phyloP scores from a whole-genome alignment of 2,888 invertebrate genomes.

The Sylvicola cinctus region DNA sequence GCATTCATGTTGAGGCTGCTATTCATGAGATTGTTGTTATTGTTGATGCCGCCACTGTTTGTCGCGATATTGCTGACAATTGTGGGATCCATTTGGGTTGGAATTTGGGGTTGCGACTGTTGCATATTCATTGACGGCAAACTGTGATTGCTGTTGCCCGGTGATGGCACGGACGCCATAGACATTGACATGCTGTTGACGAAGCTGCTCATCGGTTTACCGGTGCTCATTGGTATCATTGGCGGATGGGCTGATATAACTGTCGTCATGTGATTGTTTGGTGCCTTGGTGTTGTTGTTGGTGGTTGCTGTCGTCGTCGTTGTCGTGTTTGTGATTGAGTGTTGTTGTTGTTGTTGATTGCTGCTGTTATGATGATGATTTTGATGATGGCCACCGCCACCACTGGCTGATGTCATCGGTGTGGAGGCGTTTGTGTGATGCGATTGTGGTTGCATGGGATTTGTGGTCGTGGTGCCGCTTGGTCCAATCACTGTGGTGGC shows the following conservation, averaged over 20 bases:
- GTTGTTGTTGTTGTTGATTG: conserved; percentile 11
- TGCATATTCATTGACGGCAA: background rate
- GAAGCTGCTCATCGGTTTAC: conserved; percentile 10
- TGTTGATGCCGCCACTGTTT: background rate
- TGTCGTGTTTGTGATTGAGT: conserved; percentile 15
- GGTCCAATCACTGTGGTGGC: too few relatives aligned
- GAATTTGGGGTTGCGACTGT: background rate
- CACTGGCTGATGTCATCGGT: too few relatives aligned
- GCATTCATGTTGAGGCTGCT: too few relatives aligned
- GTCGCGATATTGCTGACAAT: background rate
- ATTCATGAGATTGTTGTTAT: too few relatives aligned
- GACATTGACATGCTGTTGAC: conserved; percentile 5
- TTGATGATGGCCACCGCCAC: conserved; percentile 5
- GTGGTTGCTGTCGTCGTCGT: conserved; percentile 18
- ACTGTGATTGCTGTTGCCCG: conserved; percentile 15
- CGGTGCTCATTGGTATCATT: conserved; percentile 17
- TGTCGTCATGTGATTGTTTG: conserved; percentile 8
- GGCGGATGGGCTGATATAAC: too few relatives aligned
- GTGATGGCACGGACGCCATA: conserved; percentile 12
- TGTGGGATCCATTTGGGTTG: too few relatives aligned
- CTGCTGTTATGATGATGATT: conserved; percentile 11
- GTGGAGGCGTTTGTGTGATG: too few relatives aligned
- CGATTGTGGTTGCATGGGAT: too few relatives aligned
- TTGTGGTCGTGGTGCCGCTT: too few relatives aligned
- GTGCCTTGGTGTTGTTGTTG: conserved; percentile 6